Conservation (phyloP, 2,797 vertebrate genomes). For the Dallia pectoralis region DNA sequence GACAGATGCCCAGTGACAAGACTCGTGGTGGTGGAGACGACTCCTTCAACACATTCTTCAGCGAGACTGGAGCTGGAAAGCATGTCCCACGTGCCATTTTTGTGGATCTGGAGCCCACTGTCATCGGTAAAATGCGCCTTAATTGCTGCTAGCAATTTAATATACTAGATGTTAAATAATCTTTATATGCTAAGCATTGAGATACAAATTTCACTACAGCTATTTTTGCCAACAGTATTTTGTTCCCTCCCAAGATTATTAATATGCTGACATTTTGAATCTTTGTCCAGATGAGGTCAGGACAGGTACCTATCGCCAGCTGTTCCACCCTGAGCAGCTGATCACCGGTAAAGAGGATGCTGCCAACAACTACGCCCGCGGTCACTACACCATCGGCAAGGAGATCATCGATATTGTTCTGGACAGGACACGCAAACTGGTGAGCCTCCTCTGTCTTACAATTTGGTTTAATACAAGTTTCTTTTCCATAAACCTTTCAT, state of each 20-base stretch:
- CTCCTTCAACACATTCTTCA: conserved; percentile 85
- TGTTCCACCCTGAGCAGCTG: conserved; percentile 76
- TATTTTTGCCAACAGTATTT: no score
- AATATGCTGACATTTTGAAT: neutral
- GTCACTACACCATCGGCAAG: conserved; percentile 78
- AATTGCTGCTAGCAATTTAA: neutral
- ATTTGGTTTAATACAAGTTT: no score
- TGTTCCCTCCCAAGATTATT: neutral
- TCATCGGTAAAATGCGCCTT: conserved; percentile 78
- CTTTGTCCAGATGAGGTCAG: conserved; percentile 60
- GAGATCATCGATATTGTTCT: conserved; percentile 76
- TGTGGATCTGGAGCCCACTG: conserved; percentile 90
- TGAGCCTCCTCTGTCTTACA: conserved; percentile 36
- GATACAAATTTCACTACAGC: no score
- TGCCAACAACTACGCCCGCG: conserved; percentile 77
- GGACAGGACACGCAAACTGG: conserved; percentile 76
- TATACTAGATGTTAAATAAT: neutral
- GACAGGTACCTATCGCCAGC: conserved; percentile 67
- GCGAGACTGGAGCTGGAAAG: conserved; percentile 83
- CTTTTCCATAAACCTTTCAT: neutral
- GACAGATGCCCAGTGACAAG: conserved; percentile 75
- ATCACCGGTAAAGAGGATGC: conserved; percentile 79
- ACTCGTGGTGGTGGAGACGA: conserved; percentile 70
- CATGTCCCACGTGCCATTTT: conserved; percentile 91
- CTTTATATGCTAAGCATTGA: no score